Percentiles rank a stretch among this genome's conserved stretches.
phyloP scores from a whole-genome alignment of 2,888 invertebrate genomes.

The Phragmatobia fuliginosa region DNA sequence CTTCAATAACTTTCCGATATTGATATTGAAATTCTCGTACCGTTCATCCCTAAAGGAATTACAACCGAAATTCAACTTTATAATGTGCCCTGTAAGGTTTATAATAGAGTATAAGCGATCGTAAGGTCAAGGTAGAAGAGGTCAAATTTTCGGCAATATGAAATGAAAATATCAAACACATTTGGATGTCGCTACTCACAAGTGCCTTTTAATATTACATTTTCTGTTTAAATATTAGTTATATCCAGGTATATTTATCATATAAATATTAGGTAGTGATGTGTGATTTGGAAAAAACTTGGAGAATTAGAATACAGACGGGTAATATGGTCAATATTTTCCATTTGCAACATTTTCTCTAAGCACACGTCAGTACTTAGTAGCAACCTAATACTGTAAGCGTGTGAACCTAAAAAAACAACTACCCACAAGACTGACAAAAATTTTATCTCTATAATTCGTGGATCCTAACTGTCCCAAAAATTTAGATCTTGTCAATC shows the following conservation, averaged over 20 bases:
- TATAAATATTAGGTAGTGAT: no score
- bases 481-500: slow-evolving; percentile 34
- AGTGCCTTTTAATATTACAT: slow-evolving; percentile 2
- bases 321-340: background rate
- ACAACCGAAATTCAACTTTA: slow-evolving; percentile 21
- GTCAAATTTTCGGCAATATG: slow-evolving; percentile 32
- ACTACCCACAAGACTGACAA: background rate
- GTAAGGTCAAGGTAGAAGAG: slow-evolving; percentile 36
- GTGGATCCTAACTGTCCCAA: slow-evolving; percentile 14
- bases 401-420: background rate
- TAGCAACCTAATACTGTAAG: background rate
- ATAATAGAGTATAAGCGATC: background rate
- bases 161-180: slow-evolving; percentile 27
- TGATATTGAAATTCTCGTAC: slow-evolving; percentile 44
- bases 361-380: background rate
- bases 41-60: background rate
- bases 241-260: background rate
- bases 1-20: slow-evolving; percentile 50
- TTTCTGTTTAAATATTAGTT: background rate
- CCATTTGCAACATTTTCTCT: background rate
- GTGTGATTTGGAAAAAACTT: background rate
- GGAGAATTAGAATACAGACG: background rate
- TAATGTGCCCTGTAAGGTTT: accelerated
- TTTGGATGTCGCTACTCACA: background rate
- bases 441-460: background rate